These are phyloP conservation scores for Gymnarchus niloticus DNA, from an alignment of 2,113 vertebrate genomes.

Conservation along the genomic window DNA sequence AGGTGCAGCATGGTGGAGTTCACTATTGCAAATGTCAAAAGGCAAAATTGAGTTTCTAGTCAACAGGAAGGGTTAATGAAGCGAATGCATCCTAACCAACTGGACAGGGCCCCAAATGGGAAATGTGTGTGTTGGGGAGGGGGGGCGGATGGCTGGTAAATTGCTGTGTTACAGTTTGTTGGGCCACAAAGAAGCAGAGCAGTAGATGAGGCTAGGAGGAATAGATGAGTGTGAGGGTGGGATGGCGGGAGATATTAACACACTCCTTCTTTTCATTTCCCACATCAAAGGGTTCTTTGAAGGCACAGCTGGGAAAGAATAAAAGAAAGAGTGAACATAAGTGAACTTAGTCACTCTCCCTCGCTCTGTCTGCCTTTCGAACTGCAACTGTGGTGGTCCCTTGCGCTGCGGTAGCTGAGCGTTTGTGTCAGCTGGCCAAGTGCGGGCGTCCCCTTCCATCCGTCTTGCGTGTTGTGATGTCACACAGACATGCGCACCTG, in stretches of 20 bases:
- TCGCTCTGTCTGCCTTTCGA: constrained; percentile 33
- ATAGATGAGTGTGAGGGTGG: constrained; percentile 63
- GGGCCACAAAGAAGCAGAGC: constrained; percentile 49
- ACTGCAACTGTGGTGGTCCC: constrained; percentile 65
- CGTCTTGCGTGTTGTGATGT: constrained; percentile 39
- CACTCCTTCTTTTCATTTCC: constrained; percentile 67
- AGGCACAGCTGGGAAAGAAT: constrained; percentile 75
- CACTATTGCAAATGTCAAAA: constrained; percentile 38
- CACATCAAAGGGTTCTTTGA: constrained; percentile 75
- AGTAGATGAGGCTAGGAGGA: constrained; percentile 47
- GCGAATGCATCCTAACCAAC: background rate
- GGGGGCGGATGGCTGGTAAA: constrained; percentile 42
- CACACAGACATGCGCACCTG: constrained; percentile 39
- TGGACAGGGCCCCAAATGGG: constrained; percentile 29
- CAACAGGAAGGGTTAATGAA: constrained; percentile 22
- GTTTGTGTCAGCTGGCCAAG: constrained; percentile 40
- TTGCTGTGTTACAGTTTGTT: constrained; percentile 52
- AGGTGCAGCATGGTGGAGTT: constrained; percentile 59
- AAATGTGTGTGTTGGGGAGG: constrained; percentile 44
- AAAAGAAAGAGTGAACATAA: constrained; percentile 68
- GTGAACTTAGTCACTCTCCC: constrained; percentile 69
- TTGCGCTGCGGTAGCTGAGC: constrained; percentile 55
- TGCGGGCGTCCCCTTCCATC: constrained; percentile 34
- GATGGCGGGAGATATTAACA: constrained; percentile 68
- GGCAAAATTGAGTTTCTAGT: constrained; percentile 57